Percentiles rank a stretch among this genome's conserved stretches.
Conservation (phyloP, 2,113 vertebrate species). For the Lethenteron reissneri region DNA sequence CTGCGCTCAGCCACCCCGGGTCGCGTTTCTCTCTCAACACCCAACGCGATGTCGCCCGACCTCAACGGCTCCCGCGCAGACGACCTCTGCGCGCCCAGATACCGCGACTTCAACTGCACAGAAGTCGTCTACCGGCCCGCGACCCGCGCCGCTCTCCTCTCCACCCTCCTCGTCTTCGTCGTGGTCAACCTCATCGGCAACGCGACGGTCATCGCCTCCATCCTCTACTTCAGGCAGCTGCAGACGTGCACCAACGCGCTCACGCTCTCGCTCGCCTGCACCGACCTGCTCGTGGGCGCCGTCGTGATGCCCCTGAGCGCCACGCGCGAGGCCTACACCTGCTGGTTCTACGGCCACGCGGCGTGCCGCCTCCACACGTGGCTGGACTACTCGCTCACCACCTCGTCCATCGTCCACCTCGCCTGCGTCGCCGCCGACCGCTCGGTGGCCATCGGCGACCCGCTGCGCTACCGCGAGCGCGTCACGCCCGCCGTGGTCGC, state of each 20-base stretch:
- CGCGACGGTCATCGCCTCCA: slow-evolving; percentile 15
- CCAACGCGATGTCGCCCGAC: too few relatives aligned
- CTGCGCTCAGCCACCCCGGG: too few relatives aligned
- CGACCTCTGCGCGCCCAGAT: too few relatives aligned
- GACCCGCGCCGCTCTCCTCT: too few relatives aligned
- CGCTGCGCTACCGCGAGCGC: slow-evolving; percentile 15
- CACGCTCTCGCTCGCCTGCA: slow-evolving; percentile 19
- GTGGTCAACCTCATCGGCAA: slow-evolving; percentile 17
- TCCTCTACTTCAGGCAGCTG: slow-evolving; percentile 19
- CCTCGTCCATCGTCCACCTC: slow-evolving; percentile 20
- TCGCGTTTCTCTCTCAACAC: too few relatives aligned
- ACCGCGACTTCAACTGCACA: too few relatives aligned
- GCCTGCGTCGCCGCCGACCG: slow-evolving; percentile 23
- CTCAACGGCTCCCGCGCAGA: too few relatives aligned
- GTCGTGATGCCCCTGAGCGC: slow-evolving; percentile 19
- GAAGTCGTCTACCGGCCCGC: too few relatives aligned
- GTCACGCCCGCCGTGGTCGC: too few relatives aligned
- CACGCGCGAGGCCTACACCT: slow-evolving; percentile 16
- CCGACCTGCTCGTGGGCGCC: slow-evolving; percentile 17
- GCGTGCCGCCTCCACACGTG: slow-evolving; percentile 19
- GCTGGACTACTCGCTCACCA: slow-evolving; percentile 20
- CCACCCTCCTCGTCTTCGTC: slow-evolving; percentile 6
- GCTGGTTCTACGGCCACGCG: slow-evolving; percentile 20
- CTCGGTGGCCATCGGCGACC: slow-evolving; percentile 19
- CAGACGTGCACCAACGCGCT: slow-evolving; percentile 20